Conservation (phyloP, 2,113 vertebrate genomes). For the Festucalex cinctus region DNA sequence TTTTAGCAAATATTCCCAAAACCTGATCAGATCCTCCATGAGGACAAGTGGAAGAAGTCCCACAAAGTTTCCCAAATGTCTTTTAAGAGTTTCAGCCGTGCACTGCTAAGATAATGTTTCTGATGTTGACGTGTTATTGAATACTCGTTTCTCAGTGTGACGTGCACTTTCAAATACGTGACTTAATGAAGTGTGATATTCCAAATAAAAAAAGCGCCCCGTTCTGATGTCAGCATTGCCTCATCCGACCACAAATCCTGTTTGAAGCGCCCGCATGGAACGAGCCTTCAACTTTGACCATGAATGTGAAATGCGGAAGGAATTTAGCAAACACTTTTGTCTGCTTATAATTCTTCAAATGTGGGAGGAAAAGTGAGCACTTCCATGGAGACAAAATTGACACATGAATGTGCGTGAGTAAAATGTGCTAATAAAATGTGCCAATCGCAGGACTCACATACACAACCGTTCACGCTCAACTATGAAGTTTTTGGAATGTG, state of each 20-base stretch:
- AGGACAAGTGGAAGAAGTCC: neutral
- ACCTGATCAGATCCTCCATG: slow-evolving; percentile 1
- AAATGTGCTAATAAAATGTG: neutral
- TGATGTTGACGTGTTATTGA: neutral
- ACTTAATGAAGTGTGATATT: slow-evolving; percentile 56
- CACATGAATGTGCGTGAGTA: slow-evolving; percentile 4
- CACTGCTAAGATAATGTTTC: no score
- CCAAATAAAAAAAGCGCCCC: slow-evolving; percentile 53
- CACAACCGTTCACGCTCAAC: no score
- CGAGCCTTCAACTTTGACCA: slow-evolving; percentile 46
- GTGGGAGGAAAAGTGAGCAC: slow-evolving; percentile 13
- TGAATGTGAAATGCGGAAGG: slow-evolving; percentile 39
- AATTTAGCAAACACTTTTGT: slow-evolving; percentile 11
- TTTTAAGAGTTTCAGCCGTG: slow-evolving; percentile 16
- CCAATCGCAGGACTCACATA: no score
- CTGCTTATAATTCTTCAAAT: slow-evolving; percentile 5
- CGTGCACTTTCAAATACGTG: slow-evolving; percentile 9
- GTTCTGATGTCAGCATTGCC: slow-evolving; percentile 62
- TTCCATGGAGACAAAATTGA: neutral
- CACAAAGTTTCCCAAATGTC: slow-evolving; percentile 14
- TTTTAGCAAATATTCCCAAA: slow-evolving; percentile 9
- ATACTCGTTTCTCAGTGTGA: slow-evolving; percentile 20
- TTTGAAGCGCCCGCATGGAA: slow-evolving; percentile 45
- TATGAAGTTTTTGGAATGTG: no score
- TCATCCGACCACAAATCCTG: slow-evolving; percentile 49